A percentile compares a stretch with the other conserved stretches of the same genome.
phyloP scores from a whole-genome alignment of 2,113 vertebrate genomes.

The Varanus komodoensis region DNA sequence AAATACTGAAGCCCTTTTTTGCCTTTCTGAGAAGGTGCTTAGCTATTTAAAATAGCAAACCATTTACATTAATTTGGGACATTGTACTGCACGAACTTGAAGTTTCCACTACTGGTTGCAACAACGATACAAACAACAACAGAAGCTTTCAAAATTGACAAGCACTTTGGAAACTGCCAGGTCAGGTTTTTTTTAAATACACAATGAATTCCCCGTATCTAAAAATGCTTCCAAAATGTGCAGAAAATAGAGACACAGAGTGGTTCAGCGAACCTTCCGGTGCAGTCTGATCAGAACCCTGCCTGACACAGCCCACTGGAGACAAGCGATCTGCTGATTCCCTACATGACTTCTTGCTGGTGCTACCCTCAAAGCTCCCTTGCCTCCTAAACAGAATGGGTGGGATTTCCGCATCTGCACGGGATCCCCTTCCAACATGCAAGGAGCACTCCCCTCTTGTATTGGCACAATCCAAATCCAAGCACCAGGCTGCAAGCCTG shows the following conservation, averaged over 20 bases:
- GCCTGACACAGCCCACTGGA: background rate
- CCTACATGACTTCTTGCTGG: background rate
- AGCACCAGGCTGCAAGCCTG: background rate
- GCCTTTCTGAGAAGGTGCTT: constrained; percentile 67
- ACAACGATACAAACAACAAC: constrained; percentile 33
- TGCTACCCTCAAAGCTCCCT: background rate
- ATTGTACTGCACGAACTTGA: constrained; percentile 30
- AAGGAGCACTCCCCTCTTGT: too few species aligned
- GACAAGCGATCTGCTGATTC: constrained; percentile 19
- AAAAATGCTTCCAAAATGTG: constrained; percentile 23
- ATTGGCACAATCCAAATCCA: background rate
- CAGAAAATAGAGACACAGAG: constrained; percentile 17
- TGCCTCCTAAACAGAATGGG: background rate
- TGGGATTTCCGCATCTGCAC: background rate
- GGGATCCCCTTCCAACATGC: background rate
- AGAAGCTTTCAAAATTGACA: constrained; percentile 30
- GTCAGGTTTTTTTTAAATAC: constrained; percentile 4
- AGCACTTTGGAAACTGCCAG: constrained; percentile 6
- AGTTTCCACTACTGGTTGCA: constrained; percentile 29
- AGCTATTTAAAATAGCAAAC: constrained; percentile 56
- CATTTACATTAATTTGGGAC: constrained; percentile 48
- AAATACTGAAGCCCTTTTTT: constrained; percentile 80
- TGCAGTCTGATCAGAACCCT: background rate
- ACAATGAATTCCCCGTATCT: background rate
- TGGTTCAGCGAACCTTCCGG: background rate